Conservation (phyloP, 2,888 invertebrate species). For the Agrotis exclamationis region DNA sequence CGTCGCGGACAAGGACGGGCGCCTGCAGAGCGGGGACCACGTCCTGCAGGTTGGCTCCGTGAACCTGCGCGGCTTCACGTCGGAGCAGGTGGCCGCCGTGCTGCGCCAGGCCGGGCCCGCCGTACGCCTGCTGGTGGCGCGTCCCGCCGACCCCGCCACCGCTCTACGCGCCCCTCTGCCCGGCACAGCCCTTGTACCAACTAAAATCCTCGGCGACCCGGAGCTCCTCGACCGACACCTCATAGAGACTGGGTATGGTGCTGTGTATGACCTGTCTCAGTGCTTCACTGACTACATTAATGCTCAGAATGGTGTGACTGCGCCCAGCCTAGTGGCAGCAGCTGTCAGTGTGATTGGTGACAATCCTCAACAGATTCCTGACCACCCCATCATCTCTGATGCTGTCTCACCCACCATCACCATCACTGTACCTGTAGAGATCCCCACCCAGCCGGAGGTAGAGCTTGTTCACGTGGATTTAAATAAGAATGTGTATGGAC, state of each 20-base stretch:
- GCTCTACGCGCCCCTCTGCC: slow-evolving; percentile 94
- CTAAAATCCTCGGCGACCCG: slow-evolving; percentile 97
- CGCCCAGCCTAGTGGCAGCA: slow-evolving; percentile 80
- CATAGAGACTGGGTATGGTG: slow-evolving; percentile 94
- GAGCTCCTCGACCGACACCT: slow-evolving; percentile 97
- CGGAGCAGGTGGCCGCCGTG: slow-evolving; percentile 95
- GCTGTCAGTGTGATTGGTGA: slow-evolving; percentile 87
- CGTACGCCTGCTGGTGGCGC: slow-evolving; percentile 98
- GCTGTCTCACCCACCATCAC: slow-evolving; percentile 86
- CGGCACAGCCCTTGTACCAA: slow-evolving; percentile 97
- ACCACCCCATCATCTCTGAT: slow-evolving; percentile 81
- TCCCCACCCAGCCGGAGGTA: slow-evolving; percentile 95
- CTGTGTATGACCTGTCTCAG: slow-evolving; percentile 88
- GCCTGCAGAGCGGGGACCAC: slow-evolving; percentile 99
- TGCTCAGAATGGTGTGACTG: slow-evolving; percentile 79
- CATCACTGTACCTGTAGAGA: slow-evolving; percentile 87
- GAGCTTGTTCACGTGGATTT: slow-evolving; percentile 97
- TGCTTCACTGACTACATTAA: slow-evolving; percentile 84
- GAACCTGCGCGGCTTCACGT: slow-evolving; percentile 98
- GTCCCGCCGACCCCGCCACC: slow-evolving; percentile 97
- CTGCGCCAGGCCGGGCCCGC: slow-evolving; percentile 95
- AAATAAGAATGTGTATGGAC: slow-evolving; percentile 97
- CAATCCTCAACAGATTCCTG: slow-evolving; percentile 85
- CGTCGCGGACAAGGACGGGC: slow-evolving; percentile 98
- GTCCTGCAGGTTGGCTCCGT: slow-evolving; percentile 98